These are phyloP conservation scores for Ispidina lecontei DNA, from an alignment of 2,797 vertebrate species.

Conservation along the genomic window DNA sequence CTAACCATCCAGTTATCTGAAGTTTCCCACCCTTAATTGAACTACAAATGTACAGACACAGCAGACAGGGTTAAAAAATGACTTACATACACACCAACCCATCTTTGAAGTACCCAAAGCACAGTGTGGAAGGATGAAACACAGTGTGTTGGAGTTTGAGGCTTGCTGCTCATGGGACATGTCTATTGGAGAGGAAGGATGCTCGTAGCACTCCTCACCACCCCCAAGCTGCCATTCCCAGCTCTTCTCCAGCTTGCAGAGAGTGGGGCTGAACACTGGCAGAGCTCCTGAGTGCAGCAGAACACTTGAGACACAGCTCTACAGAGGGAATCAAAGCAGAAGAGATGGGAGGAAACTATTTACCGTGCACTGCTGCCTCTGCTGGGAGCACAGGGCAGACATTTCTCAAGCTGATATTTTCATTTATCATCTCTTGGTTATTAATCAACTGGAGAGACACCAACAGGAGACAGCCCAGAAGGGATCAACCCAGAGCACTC, in stretches of 20 bases:
- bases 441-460: constrained; percentile 14
- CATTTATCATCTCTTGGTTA: constrained; percentile 35
- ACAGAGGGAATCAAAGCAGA: neutral
- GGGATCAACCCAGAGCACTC: neutral
- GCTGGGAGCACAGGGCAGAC: constrained; percentile 8
- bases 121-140: neutral
- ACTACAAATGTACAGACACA: neutral
- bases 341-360: neutral
- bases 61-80: neutral
- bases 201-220: neutral
- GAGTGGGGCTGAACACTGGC: neutral
- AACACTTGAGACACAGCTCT: neutral
- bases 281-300: neutral
- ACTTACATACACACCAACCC: neutral
- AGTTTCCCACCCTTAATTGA: neutral
- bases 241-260: neutral
- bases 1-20: neutral
- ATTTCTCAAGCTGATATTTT: constrained; percentile 35
- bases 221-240: neutral
- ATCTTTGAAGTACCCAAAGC: neutral
- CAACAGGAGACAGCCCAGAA: neutral
- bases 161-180: neutral
- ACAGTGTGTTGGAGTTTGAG: neutral
- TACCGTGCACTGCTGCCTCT: constrained; percentile 39
- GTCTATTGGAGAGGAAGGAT: neutral